These are phyloP conservation scores for Zaprionus ornatus DNA, from an alignment of 1,140 invertebrate genomes.

Conservation along the genomic window DNA sequence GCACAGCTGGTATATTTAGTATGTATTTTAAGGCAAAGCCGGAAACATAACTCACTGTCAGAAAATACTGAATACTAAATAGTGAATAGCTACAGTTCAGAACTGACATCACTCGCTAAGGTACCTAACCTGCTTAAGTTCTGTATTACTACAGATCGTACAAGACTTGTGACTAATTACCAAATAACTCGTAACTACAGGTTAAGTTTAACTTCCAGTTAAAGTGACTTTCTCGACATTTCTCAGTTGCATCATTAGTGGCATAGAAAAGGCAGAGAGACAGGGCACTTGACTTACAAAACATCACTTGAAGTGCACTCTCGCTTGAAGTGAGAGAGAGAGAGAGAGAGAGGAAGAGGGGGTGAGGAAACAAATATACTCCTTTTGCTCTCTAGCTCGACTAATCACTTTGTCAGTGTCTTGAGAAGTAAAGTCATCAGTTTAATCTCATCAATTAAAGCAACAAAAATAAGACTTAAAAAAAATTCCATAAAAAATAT, in stretches of 20 bases:
- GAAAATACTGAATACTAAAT: not conserved
- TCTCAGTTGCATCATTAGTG: not conserved
- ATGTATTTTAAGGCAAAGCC: not conserved
- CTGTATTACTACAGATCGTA: too few species aligned
- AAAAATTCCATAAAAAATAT: conserved; percentile 1
- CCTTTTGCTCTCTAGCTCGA: not conserved
- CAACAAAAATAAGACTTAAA: not conserved
- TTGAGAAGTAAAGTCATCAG: conserved; percentile 29
- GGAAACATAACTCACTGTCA: not conserved
- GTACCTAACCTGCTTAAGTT: too few species aligned
- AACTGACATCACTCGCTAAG: not conserved
- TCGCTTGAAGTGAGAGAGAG: not conserved
- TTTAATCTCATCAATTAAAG: conserved; percentile 31
- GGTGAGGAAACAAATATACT: not conserved
- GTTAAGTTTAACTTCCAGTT: not conserved
- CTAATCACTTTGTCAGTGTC: conserved; percentile 9
- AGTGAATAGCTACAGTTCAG: too few species aligned
- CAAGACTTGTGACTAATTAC: too few species aligned
- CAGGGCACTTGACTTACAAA: not conserved
- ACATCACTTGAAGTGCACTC: not conserved
- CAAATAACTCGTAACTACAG: too few species aligned
- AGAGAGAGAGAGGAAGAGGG: not conserved
- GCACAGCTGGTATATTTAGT: not conserved
- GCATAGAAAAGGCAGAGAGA: not conserved
- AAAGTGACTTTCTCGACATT: not conserved